These are phyloP conservation scores for Lacerta viridis DNA, from an alignment of 2,797 vertebrate species.

Conservation along the genomic window DNA sequence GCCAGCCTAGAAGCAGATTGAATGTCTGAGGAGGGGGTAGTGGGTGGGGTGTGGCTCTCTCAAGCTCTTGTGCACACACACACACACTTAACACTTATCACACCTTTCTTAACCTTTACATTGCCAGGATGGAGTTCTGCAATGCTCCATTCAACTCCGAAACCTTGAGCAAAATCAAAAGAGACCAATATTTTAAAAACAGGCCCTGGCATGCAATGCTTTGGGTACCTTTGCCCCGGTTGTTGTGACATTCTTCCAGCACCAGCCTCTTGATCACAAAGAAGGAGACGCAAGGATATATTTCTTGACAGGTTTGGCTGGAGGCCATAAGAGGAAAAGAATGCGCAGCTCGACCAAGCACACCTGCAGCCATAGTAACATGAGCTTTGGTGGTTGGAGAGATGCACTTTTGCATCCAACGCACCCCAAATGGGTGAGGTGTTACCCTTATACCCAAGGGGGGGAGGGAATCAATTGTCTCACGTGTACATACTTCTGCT, in stretches of 20 bases:
- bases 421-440: too few relatives aligned
- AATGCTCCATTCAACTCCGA: fast-evolving
- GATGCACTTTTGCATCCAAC: background rate
- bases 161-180: background rate
- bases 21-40: conserved; percentile 46
- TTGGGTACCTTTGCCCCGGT: background rate
- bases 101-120: background rate
- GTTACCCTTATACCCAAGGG: too few relatives aligned
- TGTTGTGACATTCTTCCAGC: too few relatives aligned
- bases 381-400: too few relatives aligned
- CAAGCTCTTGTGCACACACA: background rate
- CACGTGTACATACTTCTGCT: background rate
- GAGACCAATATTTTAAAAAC: conserved; percentile 19
- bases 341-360: background rate
- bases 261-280: background rate
- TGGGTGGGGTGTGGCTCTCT: conserved; percentile 57
- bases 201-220: background rate
- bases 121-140: conserved; percentile 13
- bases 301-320: background rate
- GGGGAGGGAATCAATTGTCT: too few relatives aligned
- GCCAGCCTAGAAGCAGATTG: conserved; percentile 59
- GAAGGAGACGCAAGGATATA: conserved; percentile 21
- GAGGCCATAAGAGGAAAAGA: background rate
- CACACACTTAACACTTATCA: background rate
- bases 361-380: too few relatives aligned